Base-by-base conservation (phyloP, 1,140 invertebrate species). In the Harpegnathos saltator region DNA sequence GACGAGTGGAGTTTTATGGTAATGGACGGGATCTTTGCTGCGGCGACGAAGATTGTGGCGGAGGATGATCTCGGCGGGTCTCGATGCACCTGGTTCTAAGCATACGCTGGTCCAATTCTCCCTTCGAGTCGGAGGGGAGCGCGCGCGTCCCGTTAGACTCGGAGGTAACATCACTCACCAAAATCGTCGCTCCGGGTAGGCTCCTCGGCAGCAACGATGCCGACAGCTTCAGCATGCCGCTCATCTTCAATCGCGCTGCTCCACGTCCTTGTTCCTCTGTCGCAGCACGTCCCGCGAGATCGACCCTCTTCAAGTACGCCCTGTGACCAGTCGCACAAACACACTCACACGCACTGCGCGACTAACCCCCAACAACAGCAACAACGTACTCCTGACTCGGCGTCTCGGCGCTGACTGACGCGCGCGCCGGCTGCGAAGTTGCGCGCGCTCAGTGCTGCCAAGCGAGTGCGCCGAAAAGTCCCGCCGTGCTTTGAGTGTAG, bases 211-310 rank as follows among this genome's bases (percentile, higher is more conserved):
- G 84, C 54, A 92, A 82, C 69, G 86, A 84, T 14, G 66, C 83
- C 89, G 93, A 91, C 7, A 93, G 69, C 85, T 92, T 93, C 73
- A 93, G 80, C 71, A 93, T 85, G 74, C 91, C 88, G 65, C 89
- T 93, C 93, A 93, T 93, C 63, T 72, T 87, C 12, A 12, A 33
- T 11, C 50, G n/a, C n/a, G 1, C 19, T 61, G 1, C 19, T 61
- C 59, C 29, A 5, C 29, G 29, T 33, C 29, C 5, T 33, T 82
- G 1, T 44, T 19, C 9, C 9, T 24, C 44, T n/a, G n/a, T 29
- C 17, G 2, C 3, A 12, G 4, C 33, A 24, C 61, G 74, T 61
- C 44, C 56, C 69, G 24, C 50, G 29, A 68, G 62, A 26, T 61
- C 22, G 33, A 62, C 66, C 24, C 50, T 50, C 15, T 24, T 58